Evolutionary conservation across 2,888 invertebrate species (phyloP), one percentile per base, ranked within the genome.

Genomic region (Ganaspis brasiliensis): DNA sequence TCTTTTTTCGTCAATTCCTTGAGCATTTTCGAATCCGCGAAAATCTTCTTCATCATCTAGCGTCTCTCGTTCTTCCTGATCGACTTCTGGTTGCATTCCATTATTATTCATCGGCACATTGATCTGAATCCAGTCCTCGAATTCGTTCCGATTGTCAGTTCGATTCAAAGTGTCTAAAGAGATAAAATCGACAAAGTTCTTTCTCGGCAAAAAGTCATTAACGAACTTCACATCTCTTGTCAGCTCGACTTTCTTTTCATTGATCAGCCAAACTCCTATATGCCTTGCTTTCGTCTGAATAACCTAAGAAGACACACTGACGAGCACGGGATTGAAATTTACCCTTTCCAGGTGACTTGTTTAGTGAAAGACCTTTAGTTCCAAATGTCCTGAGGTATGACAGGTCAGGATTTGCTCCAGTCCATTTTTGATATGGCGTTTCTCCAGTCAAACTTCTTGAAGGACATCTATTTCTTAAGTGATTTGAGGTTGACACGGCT

Each of bases 391-490:
- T 72, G 5, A 72, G 24, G 16, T 52, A 49, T n/a, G 49, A 31
- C 2, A 72, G 21, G 14, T 52, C 31, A 3, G 72, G 72, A 26
- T 10, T n/a, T 24, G 5, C n/a, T 72, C 55, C 31, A 6, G 72
- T 72, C 55, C 72, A 52, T 3, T 49, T 52, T 59, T 52, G 45
- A 49, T 12, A 72, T 24, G 37, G 56, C 12, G 19, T 35, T n/a
- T 5, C 52, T n/a, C 40, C 56, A 24, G 59, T 71, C 26, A 67
- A 35, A 16, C 67, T 67, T 70, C 37, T 70, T n/a, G 45, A 72
- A 2, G 77, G 31, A 10, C 37, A 56, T 19, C 77, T 59, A 49
- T 77, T 77, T 37, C 59, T 37, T 31, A 75, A 21, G n/a, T 49
- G 59, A n/a, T 52, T 61, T 21, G 75, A 59, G 1, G 75, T 74